Evolutionary conservation across 1,140 invertebrate species (phyloP).

Genomic region (Euglossa dilemma): DNA sequence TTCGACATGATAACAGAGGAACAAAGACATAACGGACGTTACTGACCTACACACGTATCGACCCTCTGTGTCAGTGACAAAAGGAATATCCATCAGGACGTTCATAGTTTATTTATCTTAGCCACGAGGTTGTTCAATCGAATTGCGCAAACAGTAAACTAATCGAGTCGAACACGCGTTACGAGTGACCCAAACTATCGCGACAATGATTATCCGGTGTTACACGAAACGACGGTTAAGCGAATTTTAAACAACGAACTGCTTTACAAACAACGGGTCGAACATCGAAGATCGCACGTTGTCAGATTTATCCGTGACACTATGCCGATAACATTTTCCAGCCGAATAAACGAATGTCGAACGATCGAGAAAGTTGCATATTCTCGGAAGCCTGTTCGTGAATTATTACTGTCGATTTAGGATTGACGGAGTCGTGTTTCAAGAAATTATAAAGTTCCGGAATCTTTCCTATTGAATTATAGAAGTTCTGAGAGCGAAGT

Average conservation of each 20-base stretch:
- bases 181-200: not conserved
- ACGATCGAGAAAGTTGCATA: no score
- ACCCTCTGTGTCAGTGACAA: constrained; percentile 4
- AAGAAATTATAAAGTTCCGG: no score
- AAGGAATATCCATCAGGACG: not conserved
- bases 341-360: no score
- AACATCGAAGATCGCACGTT: no score
- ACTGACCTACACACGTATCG: constrained; percentile 16
- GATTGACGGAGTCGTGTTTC: no score
- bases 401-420: no score
- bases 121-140: not conserved
- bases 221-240: not conserved
- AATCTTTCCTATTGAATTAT: not conserved
- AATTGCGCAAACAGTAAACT: not conserved
- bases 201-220: not conserved
- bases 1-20: constrained; percentile 6
- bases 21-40: not conserved
- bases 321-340: no score
- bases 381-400: no score
- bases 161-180: not conserved
- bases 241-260: no score
- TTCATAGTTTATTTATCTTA: constrained; percentile 3
- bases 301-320: no score
- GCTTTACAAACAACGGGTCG: no score
- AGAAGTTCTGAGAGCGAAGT: not conserved